Base-by-base conservation (phyloP, 2,113 vertebrate species). In the Chinchilla lanigera region DNA sequence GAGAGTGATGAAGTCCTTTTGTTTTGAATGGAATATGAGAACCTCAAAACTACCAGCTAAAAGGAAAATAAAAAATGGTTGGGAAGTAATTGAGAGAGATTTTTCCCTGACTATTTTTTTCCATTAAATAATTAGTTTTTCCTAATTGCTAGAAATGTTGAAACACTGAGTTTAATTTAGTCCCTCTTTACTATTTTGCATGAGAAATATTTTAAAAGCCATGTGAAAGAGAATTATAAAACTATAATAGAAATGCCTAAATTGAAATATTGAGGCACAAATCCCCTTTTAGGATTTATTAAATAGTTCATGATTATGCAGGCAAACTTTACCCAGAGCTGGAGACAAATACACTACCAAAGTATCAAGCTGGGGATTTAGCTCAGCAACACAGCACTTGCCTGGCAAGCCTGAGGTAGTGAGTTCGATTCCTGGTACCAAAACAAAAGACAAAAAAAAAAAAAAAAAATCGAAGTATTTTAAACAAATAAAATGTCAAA, bases 291-390 rank as follows among this genome's bases (percentile, higher is more conserved):
- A 52, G 41, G 92, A 96, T 73, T 82, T 82, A 75, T 93, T 83
- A 89, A 78, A 3, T 13, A 67, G 19, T 93, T 92, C 20, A 65
- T 80, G 83, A 71, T 90, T 83, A 92, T 93, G 50, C 56, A 78
- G 78, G 52, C 3, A 73, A 86, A 75, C 17, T 94, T 96, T 80
- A 94, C n/a, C 22, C 44, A 94, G 80, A 56, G 33, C 0, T 95
- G 14, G 38, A 92, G 24, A 93, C 96, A 14, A 96, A 67, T 73
- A 63, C 69, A 87, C 54, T 94, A 93, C 97, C 44, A 97, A 96
- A 50, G 47, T 50, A 50, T 50, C 9, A 50, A 50, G 47, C 47
- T 9, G 9, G 47, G 47, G 47, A 50, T 50, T 50, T 50, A 50
- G 47, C 47, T 50, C 47, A 50, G 47, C 47, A 50, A 50, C 47